phyloP scores from a whole-genome alignment of 2,888 invertebrate species.

The Caenorhabditis parvicauda region DNA sequence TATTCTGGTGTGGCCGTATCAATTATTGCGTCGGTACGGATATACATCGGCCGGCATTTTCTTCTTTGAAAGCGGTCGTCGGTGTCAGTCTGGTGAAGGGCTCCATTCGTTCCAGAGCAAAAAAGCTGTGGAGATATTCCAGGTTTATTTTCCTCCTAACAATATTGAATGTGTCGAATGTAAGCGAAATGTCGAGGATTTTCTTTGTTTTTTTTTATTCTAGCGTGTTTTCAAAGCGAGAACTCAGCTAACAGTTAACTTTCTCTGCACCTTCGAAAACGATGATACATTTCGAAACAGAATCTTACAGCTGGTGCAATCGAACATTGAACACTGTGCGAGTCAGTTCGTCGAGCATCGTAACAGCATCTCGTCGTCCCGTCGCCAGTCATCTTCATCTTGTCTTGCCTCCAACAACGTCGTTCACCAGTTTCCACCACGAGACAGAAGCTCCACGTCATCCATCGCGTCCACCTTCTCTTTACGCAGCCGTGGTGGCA shows the following conservation, averaged over 20 bases:
- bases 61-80: constrained; percentile 57
- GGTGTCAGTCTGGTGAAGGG: constrained; percentile 59
- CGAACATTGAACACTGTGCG: constrained; percentile 40
- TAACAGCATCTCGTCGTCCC: constrained; percentile 11
- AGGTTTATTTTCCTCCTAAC: constrained; percentile 22
- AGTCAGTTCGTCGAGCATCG: constrained; percentile 16
- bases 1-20: constrained; percentile 49
- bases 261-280: neutral
- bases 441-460: constrained; percentile 18
- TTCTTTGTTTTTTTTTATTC: neutral
- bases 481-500: constrained; percentile 9
- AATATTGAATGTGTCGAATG: neutral
- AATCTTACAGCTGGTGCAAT: constrained; percentile 38
- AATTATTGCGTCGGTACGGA: constrained; percentile 55
- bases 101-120: constrained; percentile 58
- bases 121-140: constrained; percentile 56
- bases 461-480: constrained; percentile 28
- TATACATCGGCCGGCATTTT: constrained; percentile 56
- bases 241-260: neutral
- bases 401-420: neutral
- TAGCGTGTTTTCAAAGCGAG: neutral
- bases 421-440: neutral
- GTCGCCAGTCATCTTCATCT: neutral
- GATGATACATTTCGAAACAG: neutral
- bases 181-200: neutral